These are phyloP conservation scores for Mormyrus proboscirostris DNA, from an alignment of 2,797 vertebrate species.

Conservation along the genomic window DNA sequence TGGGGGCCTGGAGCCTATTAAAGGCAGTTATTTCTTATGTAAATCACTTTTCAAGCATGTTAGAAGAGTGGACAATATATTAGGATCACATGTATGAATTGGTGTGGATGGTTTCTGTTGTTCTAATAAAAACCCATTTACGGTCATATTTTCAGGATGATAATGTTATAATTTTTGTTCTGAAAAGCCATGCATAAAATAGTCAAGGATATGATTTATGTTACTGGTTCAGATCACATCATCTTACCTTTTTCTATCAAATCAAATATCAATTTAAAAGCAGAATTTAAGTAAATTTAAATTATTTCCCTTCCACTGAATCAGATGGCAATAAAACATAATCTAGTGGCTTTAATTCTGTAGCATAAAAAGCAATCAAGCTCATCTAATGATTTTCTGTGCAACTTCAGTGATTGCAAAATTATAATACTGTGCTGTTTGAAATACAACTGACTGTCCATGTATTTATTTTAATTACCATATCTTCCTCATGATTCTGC, in stretches of 20 bases:
- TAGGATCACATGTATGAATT: not conserved
- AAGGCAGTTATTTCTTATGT: not conserved
- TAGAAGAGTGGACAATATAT: not conserved
- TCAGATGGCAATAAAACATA: not conserved
- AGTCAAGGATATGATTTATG: not conserved
- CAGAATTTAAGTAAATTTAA: not conserved
- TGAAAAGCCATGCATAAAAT: not conserved
- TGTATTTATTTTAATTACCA: slow-evolving; percentile 64
- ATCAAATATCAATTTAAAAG: not conserved
- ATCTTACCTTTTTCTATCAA: not conserved
- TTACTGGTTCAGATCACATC: not conserved
- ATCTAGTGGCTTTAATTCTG: not conserved
- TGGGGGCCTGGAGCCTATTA: not conserved
- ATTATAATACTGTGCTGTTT: not conserved
- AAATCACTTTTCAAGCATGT: not conserved
- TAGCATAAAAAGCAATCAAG: not conserved
- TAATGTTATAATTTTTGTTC: not conserved
- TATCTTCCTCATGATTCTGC: slow-evolving; percentile 84
- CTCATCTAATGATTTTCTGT: not conserved
- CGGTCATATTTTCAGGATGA: not conserved
- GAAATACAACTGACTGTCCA: not conserved
- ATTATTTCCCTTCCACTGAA: not conserved
- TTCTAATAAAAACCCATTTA: not conserved
- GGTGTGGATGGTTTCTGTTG: not conserved
- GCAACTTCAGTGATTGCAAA: not conserved